phyloP scores from a whole-genome alignment of 2,888 invertebrate species.

The Gisinianus flammeolus region DNA sequence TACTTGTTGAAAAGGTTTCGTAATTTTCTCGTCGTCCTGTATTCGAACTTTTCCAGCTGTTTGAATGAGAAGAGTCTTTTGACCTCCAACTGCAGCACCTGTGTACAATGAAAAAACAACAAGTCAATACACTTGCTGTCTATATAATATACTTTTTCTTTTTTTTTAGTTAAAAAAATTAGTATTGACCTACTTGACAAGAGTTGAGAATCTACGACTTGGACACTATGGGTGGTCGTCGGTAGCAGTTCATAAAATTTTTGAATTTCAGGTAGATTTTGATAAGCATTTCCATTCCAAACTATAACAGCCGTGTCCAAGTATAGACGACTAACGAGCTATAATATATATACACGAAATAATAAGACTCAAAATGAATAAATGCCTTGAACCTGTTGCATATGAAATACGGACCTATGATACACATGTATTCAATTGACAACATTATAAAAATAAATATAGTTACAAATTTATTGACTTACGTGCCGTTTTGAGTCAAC shows the following conservation, averaged over 20 bases:
- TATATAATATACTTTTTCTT: not conserved
- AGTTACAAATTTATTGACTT: slow-evolving; percentile 56
- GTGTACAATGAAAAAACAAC: not conserved
- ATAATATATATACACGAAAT: slow-evolving; percentile 54
- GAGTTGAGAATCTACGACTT: slow-evolving; percentile 86
- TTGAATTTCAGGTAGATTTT: slow-evolving; percentile 80
- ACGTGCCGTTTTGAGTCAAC: slow-evolving; percentile 85
- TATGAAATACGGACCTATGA: not conserved
- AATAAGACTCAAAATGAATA: not conserved
- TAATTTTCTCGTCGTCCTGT: slow-evolving; percentile 64
- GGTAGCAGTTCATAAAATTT: slow-evolving; percentile 86
- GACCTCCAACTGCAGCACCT: slow-evolving; percentile 70
- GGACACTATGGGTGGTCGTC: slow-evolving; percentile 75
- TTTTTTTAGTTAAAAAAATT: not conserved
- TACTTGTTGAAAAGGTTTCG: slow-evolving; percentile 80
- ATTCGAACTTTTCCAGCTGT: slow-evolving; percentile 82
- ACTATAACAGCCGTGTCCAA: slow-evolving; percentile 81
- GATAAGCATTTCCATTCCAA: slow-evolving; percentile 91
- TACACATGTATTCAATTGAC: not conserved
- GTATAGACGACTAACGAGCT: slow-evolving; percentile 81
- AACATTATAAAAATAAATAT: slow-evolving; percentile 4
- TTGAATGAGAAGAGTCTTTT: slow-evolving; percentile 81
- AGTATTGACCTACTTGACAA: slow-evolving; percentile 67
- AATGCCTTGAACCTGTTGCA: not conserved
- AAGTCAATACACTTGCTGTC: too few relatives aligned